phyloP scores from a whole-genome alignment of 2,888 invertebrate species.

The Leptinotarsa peninsularis region DNA sequence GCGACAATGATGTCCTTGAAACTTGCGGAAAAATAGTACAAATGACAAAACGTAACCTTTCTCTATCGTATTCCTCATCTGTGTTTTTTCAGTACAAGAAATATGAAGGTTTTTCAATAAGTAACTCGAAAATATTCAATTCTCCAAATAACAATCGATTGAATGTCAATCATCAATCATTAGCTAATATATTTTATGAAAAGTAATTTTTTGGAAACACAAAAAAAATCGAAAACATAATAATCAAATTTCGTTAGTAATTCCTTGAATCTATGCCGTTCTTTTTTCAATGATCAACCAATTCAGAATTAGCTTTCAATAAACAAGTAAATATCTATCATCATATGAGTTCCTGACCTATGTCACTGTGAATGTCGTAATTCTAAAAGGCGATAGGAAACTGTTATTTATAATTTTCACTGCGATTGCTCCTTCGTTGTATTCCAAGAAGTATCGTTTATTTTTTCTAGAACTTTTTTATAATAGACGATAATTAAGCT shows the following conservation, averaged over 20 bases:
- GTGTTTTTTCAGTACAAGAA: too few species aligned
- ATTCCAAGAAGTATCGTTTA: constrained; percentile 15
- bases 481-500: constrained; percentile 23
- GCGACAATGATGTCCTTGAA: too few species aligned
- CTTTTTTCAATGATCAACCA: background rate
- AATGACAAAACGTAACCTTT: too few species aligned
- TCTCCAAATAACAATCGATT: too few species aligned
- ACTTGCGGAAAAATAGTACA: too few species aligned
- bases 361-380: constrained; percentile 7
- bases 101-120: too few species aligned
- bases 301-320: background rate
- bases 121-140: too few species aligned
- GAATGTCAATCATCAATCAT: too few species aligned
- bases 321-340: constrained; percentile 1
- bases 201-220: background rate
- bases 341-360: constrained; percentile 11
- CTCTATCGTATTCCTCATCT: too few species aligned
- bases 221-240: background rate
- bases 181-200: too few species aligned
- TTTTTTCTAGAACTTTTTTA: constrained; percentile 15
- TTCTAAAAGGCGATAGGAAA: background rate
- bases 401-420: constrained; percentile 10
- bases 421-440: background rate
- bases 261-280: background rate
- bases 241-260: background rate